Base-by-base conservation (phyloP, 2,888 invertebrate genomes). In the Amiota mariae region DNA sequence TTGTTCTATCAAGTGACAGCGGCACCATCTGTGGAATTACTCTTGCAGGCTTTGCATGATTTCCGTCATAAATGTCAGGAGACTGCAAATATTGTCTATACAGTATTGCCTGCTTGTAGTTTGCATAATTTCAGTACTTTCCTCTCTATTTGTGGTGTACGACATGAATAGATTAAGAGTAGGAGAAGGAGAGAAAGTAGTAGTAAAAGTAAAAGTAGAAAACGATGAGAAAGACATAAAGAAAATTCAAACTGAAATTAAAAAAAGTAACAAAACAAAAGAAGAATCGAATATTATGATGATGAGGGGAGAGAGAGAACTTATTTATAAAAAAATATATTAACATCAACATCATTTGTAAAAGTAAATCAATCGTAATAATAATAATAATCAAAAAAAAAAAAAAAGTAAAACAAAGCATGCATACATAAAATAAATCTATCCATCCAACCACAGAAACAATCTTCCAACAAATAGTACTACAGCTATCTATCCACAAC, bases 81-180 rank as follows among this genome's bases (percentile, higher is more conserved):
- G 86, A 81, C 91, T 89, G 83, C 89, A 86, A 78, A 81, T 71
- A 92, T 95, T 79, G 94, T 94, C 73, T 93, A 93, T 81, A 95
- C 95, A 13, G 92, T 94, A 76, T 92, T 96, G 90, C 96, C 96
- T 71, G 96, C 95, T 79, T 92, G 93, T 79, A 94, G 94, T 88
- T 92, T 96, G 85, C 95, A 95, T 90, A 94, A 94, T 91, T 94
- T 94, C 80, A 93, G 93, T 91, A 95, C 95, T 85, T 95, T 95
- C 91, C 92, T 96, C 81, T 96, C 96, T 77, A 93, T 96, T 89
- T 94, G 94, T 90, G 96, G 95, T 20, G 92, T 96, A 80, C 91
- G 96, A 82, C 94, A 95, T 89, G 94, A 93, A 87, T 94, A 90
- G 82, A 71, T 24, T 36, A 70, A 13, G 3, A 24, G 10, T 36